Evolutionary conservation across 2,113 vertebrate species (phyloP).

Genomic region (human): GRCh38 chr6:104943501-104944000

Average conservation of each 20-base stretch:
- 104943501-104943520: conserved; percentile 46
- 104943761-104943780: conserved; percentile 30
- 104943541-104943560: neutral
- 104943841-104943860: neutral
- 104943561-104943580: conserved; percentile 34
- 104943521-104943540: neutral
- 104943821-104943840: conserved; percentile 41
- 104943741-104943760: conserved; percentile 31
- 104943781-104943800: neutral
- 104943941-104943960: neutral
- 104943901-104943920: conserved; percentile 34
- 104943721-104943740: conserved; percentile 37
- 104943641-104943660: neutral
- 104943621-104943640: neutral
- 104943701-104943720: conserved; percentile 9
- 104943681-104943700: conserved; percentile 17
- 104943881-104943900: conserved; percentile 7
- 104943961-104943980: conserved; percentile 51
- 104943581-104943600: neutral
- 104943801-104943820: neutral
- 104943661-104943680: conserved; percentile 32
- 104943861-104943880: neutral
- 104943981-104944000: conserved; percentile 83
- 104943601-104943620: neutral
- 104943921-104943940: neutral